Evolutionary conservation across 2,113 vertebrate species (phyloP), one percentile per base, ranked within the genome.

Genomic region (Rhynchomys soricoides): DNA sequence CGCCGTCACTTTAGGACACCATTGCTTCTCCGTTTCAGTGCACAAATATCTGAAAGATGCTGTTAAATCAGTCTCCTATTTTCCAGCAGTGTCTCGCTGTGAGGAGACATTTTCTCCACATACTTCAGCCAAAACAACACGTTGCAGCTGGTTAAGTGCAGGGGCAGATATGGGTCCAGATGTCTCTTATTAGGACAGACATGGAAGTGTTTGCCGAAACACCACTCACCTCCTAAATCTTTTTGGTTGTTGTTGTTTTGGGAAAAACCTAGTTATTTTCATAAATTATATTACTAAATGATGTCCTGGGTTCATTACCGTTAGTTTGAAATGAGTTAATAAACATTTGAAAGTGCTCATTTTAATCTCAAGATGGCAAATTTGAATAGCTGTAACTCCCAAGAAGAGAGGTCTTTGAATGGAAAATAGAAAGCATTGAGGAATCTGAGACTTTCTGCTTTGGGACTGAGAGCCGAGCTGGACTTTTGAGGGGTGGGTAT

Each of bases 221-320:
- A 93, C 9, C 59, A 93, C n/a, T 81, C 13, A 71, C 59, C n/a
- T 2, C 89, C 50, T 91, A 86, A 89, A 89, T 40, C 34, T 89
- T 86, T 94, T 50, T 70, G 87, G 31, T 71, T 71, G 37, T 71
- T 71, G 34, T 71, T 71, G 37, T 45, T 83, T 90, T 74, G 5
- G 48, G n/a, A n/a, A 66, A 85, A 94, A 94, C 85, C 48, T 92
- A 70, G 74, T 89, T 95, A 94, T 91, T 89, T 96, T 89, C 45
- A 75, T 66, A 75, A 81, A 92, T 91, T 40, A 50, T 71, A 19
- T 93, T 96, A 37, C 66, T 45, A 62, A 62, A 45, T 89, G 85
- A 64, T 74, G 0, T 74, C 29, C n/a, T 75, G 43, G 77, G 4
- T 85, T 95, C 66, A 70, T 45, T 55, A 92, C 73, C 96, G 9